Conservation (phyloP, 2,113 vertebrate genomes). For the Tupaia tana region DNA sequence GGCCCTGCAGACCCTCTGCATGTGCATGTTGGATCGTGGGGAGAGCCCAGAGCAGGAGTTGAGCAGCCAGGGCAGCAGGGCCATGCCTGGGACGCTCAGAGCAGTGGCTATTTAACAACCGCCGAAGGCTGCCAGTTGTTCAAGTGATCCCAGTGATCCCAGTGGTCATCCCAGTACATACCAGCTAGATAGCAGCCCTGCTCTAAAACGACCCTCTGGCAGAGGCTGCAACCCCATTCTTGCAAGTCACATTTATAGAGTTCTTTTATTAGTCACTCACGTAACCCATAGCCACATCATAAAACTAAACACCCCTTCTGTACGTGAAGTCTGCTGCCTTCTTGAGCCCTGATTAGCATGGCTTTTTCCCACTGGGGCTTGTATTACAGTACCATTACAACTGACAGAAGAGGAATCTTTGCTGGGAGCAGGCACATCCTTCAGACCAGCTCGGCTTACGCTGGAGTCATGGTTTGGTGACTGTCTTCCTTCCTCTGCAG, state of each 20-base stretch:
- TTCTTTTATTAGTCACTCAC: constrained; percentile 75
- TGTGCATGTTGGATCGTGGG: not conserved
- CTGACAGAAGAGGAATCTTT: constrained; percentile 33
- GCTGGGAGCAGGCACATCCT: not conserved
- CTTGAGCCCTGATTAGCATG: constrained; percentile 55
- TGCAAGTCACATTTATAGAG: constrained; percentile 71
- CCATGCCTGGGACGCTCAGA: not conserved
- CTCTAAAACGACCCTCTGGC: constrained; percentile 56
- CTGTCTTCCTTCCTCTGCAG: not conserved
- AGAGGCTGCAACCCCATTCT: constrained; percentile 24
- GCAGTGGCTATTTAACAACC: not conserved
- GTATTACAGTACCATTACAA: constrained; percentile 58
- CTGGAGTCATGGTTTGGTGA: not conserved
- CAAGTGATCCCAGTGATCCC: not conserved
- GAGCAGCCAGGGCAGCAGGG: not conserved
- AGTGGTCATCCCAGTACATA: not conserved
- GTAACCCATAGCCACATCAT: constrained; percentile 78
- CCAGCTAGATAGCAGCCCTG: not conserved
- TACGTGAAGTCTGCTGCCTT: constrained; percentile 69
- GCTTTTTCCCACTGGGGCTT: constrained; percentile 54
- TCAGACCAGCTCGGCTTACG: not conserved
- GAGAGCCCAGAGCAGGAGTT: not conserved
- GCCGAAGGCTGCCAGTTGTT: not conserved
- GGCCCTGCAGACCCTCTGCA: not conserved
- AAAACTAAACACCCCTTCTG: constrained; percentile 80